Evolutionary conservation across 1,140 invertebrate species (phyloP), one percentile per base, ranked within the genome.

Genomic region (Pygmarrhopalites habei): DNA sequence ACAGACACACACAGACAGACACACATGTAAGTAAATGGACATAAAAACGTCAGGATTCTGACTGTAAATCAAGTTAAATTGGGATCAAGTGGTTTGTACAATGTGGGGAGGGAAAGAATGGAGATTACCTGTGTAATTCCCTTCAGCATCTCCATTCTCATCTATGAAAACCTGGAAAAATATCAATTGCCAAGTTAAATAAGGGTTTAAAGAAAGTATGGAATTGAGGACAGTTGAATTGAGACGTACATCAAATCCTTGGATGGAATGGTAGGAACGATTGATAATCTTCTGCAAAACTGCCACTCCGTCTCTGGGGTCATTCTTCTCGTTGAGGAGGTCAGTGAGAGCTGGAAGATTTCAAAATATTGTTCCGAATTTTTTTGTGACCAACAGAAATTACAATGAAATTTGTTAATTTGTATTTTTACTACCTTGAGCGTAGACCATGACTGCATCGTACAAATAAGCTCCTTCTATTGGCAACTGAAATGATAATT

Each of bases 121-220:
- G n/a, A n/a, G n/a, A n/a, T n/a, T n/a, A n/a, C n/a, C n/a, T 0
- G 90, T 89, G 74, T 90, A 94, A 76, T 94, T 93, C 1, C 90
- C 91, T 72, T 92, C 88, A 0, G 92, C 90, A 74, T 95, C 90
- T 1, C 90, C 91, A 73, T 90, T 89, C 2, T 81, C 81, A 72
- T 94, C 90, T 65, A 95, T 92, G 62, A 84, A 84, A 0, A 91
- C 86, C 82, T 89, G 72, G 62, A 51, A 49, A 68, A 21, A 19
- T 55, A 58, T 4, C 21, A 21, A 21, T 28, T 29, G 35, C 61
- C n/a, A n/a, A n/a, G n/a, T n/a, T n/a, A n/a, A n/a, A n/a, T n/a
- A n/a, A n/a, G n/a, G n/a, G n/a, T n/a, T n/a, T n/a, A n/a, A n/a
- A n/a, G n/a, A n/a, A n/a, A n/a, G n/a, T n/a, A n/a, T n/a, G n/a